Base-by-base conservation (phyloP, 2,113 vertebrate genomes). In the Papio anubis region DNA sequence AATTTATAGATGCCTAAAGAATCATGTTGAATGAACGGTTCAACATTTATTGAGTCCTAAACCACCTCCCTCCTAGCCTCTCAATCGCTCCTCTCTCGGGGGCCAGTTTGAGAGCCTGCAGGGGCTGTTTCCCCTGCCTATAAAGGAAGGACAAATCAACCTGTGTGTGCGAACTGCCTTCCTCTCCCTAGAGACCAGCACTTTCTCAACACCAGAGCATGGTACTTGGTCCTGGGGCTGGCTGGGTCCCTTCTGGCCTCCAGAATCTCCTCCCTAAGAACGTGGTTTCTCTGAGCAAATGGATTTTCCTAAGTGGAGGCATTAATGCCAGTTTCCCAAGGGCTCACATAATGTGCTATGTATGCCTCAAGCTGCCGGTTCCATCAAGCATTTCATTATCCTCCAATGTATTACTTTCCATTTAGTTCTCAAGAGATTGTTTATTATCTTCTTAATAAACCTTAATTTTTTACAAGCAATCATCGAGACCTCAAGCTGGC, bases 401-500 rank as follows among this genome's bases (percentile, higher is more conserved):
- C 48, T 84, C 88, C 82, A 64, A 85, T 83, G 27, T 30, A 80
- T 87, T 80, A 48, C 82, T 97, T 90, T 94, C 94, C 7, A 0
- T 45, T 45, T 32, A 32, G 78, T 88, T 91, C 93, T 89, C 96
- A 2, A 38, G 93, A 96, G 96, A 95, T 76, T 5, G 45, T 93
- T 96, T 82, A 87, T 89, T 92, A 78, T 94, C 93, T 94, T 68
- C 94, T 96, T 97, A 98, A 97, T 79, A 89, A 93, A 84, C 40
- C 92, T 96, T 93, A 86, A 90, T 94, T 94, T 96, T 96, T 96
- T 92, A 85, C 38, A 66, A 93, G 70, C 86, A 76, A 50, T 87
- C 57, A 14, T 61, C 0, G 0, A 52, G 85, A 32, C 86, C 73
- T 61, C 55, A 43, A 48, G 61, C 95, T 83, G 84, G 55, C 68